Evolutionary conservation across 2,797 vertebrate genomes (phyloP).

Genomic region (Hybognathus amarus): DNA sequence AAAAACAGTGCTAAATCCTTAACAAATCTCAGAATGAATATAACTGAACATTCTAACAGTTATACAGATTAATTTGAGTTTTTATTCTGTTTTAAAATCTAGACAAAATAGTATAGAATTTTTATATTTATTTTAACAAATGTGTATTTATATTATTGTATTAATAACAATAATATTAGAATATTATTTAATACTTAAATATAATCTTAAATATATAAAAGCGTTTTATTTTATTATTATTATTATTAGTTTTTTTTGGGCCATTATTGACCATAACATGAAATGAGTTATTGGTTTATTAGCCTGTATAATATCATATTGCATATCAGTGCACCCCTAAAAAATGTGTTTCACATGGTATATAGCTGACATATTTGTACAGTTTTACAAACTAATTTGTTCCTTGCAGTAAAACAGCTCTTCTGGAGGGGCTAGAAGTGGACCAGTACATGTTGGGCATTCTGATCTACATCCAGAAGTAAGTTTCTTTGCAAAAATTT

Average conservation of each 20-base stretch:
- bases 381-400: not conserved
- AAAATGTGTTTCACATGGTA: not conserved
- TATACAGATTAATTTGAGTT: not conserved
- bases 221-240: not conserved
- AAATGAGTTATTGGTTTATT: not conserved
- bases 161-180: not conserved
- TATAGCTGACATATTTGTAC: not conserved
- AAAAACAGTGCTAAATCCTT: not conserved
- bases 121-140: no score
- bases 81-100: not conserved
- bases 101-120: not conserved
- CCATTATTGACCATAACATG: not conserved
- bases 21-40: not conserved
- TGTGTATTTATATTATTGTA: not conserved
- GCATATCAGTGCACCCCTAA: not conserved
- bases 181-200: not conserved
- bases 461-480: slow-evolving; percentile 96
- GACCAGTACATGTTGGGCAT: slow-evolving; percentile 98
- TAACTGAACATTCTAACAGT: not conserved
- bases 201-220: not conserved
- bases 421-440: slow-evolving; percentile 93
- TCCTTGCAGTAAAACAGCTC: slow-evolving; percentile 87
- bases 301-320: not conserved
- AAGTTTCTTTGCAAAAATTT: slow-evolving; percentile 60
- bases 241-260: no score